These are phyloP conservation scores for Strigamia crassipes DNA, from an alignment of 2,888 invertebrate genomes.

Conservation along the genomic window DNA sequence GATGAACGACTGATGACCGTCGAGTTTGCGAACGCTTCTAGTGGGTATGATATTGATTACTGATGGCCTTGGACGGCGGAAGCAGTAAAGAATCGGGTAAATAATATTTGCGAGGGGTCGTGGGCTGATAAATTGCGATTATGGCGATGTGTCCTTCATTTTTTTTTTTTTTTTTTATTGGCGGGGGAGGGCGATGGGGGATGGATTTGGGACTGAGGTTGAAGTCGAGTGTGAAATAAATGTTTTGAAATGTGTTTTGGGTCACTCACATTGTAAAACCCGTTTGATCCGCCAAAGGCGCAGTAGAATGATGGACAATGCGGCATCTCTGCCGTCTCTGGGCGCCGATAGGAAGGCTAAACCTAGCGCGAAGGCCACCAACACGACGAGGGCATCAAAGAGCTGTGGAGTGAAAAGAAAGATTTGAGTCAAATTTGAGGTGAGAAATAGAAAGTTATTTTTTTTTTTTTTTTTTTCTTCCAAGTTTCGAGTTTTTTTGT, in stretches of 20 bases:
- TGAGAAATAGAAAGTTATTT: background rate
- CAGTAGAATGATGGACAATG: constrained; percentile 52
- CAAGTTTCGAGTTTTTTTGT: background rate
- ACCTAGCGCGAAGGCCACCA: constrained; percentile 52
- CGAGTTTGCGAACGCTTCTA: background rate
- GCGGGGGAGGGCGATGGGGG: too few species aligned
- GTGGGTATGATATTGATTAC: constrained; percentile 17
- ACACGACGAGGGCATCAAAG: constrained; percentile 52
- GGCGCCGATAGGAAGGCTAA: constrained; percentile 51
- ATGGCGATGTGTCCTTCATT: too few species aligned
- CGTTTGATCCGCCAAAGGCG: constrained; percentile 52
- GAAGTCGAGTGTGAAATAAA: background rate
- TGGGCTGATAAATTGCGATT: constrained; percentile 6
- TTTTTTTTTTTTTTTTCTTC: too few species aligned
- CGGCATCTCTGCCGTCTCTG: constrained; percentile 51
- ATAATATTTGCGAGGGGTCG: constrained; percentile 11
- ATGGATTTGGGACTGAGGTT: too few species aligned
- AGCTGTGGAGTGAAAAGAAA: constrained; percentile 49
- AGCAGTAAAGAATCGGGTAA: background rate
- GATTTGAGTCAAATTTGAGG: background rate
- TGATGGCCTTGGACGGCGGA: background rate
- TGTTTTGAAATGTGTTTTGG: background rate
- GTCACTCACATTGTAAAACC: constrained; percentile 51
- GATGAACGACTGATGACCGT: constrained; percentile 11
- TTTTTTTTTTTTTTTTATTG: background rate